Base-by-base conservation (phyloP, 2,888 invertebrate species). In the Trissolcus japonicus region DNA sequence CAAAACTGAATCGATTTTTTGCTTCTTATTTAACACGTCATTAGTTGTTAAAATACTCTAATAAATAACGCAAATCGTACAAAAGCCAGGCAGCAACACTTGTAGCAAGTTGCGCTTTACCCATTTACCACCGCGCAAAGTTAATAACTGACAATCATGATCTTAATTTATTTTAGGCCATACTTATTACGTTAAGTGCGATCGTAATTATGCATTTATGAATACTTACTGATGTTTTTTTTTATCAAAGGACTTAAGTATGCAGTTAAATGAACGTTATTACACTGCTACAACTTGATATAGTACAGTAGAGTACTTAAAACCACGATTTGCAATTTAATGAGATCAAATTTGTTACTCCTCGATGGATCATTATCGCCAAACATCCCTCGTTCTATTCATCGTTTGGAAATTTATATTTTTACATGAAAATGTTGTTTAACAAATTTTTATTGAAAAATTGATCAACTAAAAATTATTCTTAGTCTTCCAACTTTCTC, bases 201-300 rank as follows among this genome's bases (percentile, higher is more conserved):
- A 76, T 69, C 65, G 51, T 69, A 68, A 61, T 59, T 56, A 60
- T 53, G 76, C 76, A 76, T 76, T 76, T 75, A 76, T 17, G 9
- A 53, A 62, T 29, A 74, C 35, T 62, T 54, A 75, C 50, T 48
- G 14, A 54, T 25, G 25, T 25, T 25, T 25, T 25, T 13, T n/a
- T 9, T 35, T 43, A 41, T 14, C 14, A 51, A 46, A 62, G 7
- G 46, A 62, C 46, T 65, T 66, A 60, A 60, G 51, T 57, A 71
- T 50, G 59, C 54, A 51, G 56, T 63, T 21, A 21, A 63, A 17
- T 29, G n/a, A 65, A 46, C 29, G 54, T 59, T 62, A 40, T 51
- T 56, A 54, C 17, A 69, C 57, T 73, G 57, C 57, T 57, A 25
- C 17, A 46, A 68, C 16, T 61, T 57, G 16, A 59, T 40, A 62